Conservation (phyloP, 2,113 vertebrate genomes). For the Melanocharis versteri region DNA sequence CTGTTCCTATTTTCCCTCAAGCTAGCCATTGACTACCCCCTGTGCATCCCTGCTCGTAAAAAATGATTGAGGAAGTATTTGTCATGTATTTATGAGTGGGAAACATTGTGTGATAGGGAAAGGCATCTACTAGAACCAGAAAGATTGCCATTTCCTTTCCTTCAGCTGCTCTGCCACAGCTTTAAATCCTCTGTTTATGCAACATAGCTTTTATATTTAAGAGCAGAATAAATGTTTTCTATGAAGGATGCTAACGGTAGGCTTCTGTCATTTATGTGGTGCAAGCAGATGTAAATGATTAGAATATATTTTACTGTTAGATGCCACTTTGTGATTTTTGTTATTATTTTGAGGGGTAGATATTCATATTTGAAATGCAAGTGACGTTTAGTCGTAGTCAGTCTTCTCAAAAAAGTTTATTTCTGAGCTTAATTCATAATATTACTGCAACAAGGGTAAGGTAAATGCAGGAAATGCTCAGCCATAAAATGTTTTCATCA, state of each 20-base stretch:
- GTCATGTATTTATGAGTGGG: conserved; percentile 98
- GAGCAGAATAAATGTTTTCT: conserved; percentile 67
- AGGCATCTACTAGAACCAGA: conserved; percentile 87
- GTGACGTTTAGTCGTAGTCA: conserved; percentile 19
- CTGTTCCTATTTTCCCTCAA: conserved; percentile 95
- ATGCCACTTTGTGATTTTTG: conserved; percentile 55
- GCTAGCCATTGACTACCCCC: conserved; percentile 92
- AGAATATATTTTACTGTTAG: conserved; percentile 67
- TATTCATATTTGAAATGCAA: conserved; percentile 52
- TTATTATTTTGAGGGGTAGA: neutral
- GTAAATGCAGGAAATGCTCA: conserved; percentile 18
- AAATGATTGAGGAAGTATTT: conserved; percentile 99
- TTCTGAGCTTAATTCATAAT: conserved; percentile 47
- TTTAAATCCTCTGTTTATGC: conserved; percentile 77
- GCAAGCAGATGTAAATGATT: conserved; percentile 69
- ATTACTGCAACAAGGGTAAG: conserved; percentile 19
- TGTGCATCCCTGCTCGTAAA: conserved; percentile 98
- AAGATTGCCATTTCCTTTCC: conserved; percentile 81
- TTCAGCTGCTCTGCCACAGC: conserved; percentile 69
- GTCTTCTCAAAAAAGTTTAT: conserved; percentile 39
- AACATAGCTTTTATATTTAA: conserved; percentile 74
- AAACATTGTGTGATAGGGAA: conserved; percentile 93
- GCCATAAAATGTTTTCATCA: conserved; percentile 36
- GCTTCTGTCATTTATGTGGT: conserved; percentile 60
- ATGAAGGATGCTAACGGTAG: conserved; percentile 67